phyloP scores from a whole-genome alignment of 1,140 invertebrate genomes.

The Platyura marginata region DNA sequence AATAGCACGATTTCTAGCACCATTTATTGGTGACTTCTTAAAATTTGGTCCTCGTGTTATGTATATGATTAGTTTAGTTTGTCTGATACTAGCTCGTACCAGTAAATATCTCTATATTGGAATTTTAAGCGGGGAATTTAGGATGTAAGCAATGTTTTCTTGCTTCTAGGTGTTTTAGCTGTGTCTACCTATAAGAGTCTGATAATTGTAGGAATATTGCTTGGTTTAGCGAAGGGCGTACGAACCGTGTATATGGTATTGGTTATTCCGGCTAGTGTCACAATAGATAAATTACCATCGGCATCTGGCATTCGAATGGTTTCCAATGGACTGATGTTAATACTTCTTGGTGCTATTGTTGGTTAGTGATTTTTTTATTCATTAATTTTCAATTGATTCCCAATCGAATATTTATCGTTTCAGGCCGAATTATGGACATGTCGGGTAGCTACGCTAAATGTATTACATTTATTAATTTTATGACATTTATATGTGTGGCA shows the following conservation, averaged over 20 bases:
- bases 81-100: conserved; percentile 25
- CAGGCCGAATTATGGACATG: not conserved
- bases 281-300: conserved; percentile 36
- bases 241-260: conserved; percentile 45
- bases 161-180: not conserved
- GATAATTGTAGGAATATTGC: conserved; percentile 14
- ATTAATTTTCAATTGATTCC: not conserved
- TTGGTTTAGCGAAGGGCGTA: conserved; percentile 41
- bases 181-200: not conserved
- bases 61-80: conserved; percentile 36
- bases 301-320: conserved; percentile 40
- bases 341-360: conserved; percentile 33
- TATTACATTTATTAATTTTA: not conserved
- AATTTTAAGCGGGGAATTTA: too few relatives aligned
- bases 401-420: not conserved
- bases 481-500: not conserved
- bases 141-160: too few relatives aligned
- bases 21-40: conserved; percentile 38
- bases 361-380: conserved; percentile 21
- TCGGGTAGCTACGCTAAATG: not conserved
- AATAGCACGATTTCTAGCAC: conserved; percentile 36
- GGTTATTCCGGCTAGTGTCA: conserved; percentile 43
- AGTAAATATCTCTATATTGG: too few relatives aligned
- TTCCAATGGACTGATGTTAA: conserved; percentile 34
- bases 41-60: conserved; percentile 35